Evolutionary conservation across 1,140 invertebrate species (phyloP), one percentile per base, ranked within the genome.

Genomic region (Neoseiulus cucumeris): DNA sequence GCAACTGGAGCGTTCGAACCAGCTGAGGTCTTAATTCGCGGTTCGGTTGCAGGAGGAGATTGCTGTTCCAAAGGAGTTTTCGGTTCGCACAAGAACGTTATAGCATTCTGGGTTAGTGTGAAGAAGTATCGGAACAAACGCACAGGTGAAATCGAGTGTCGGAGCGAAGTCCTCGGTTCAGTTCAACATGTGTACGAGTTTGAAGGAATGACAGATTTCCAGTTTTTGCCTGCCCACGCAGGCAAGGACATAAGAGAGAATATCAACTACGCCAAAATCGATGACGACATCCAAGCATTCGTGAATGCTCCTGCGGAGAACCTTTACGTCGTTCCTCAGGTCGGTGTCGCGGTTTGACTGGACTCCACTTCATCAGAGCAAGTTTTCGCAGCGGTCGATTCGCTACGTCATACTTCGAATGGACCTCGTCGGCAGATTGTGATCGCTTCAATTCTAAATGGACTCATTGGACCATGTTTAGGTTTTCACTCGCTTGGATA

Each of bases 181-280:
- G 51, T 59, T 14, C 51, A 20, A 2, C 51, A 59, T 9, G 51
- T 59, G 25, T 59, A 59, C 9, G 51, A 59, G 51, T 59, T 59
- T 25, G 51, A 42, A 89, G 88, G 80, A 72, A 76, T 93, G 66
- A 85, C 83, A 75, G 91, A 96, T 76, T 94, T 90, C 75, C 91
- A 94, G 77, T 94, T 85, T 75, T 74, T 94, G 45, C 89, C 91
- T 25, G 51, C 51, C 14, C 25, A 59, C 17, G 22, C 14, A 14
- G 51, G 22, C 14, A 59, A 59, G 14, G 51, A 25, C 12, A 59
- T 25, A 2, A 33, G 51, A 59, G 33, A 33, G 17, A 33, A 59
- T 20, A 59, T 59, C 25, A 12, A 20, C 1, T 17, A 59, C 9
- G 17, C 14, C 14, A 6, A 17, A 33, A 20, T 59, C 14, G 51